Percentiles rank a stretch among this genome's conserved stretches.
phyloP scores from a whole-genome alignment of 2,888 invertebrate species.

The Cryptus armator region DNA sequence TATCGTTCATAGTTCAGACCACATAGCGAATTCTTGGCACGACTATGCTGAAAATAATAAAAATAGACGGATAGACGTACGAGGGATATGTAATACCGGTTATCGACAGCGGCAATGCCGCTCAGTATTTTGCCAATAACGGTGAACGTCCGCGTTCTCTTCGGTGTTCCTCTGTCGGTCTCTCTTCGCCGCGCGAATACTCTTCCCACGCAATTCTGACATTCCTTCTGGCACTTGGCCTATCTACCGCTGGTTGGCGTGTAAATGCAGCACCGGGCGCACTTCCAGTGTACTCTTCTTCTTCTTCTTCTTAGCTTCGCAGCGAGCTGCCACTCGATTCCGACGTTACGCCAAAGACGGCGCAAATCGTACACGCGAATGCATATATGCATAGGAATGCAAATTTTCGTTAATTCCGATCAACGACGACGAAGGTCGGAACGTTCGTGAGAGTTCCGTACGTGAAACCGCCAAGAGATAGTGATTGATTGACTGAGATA shows the following conservation, averaged over 20 bases:
- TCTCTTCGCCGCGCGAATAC: constrained; percentile 52
- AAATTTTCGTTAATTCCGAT: constrained; percentile 59
- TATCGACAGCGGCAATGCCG: constrained; percentile 57
- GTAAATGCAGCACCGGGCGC: constrained; percentile 34
- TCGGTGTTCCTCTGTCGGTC: constrained; percentile 40
- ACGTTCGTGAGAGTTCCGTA: constrained; percentile 20
- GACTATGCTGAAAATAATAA: constrained; percentile 6
- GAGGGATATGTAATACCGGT: constrained; percentile 54
- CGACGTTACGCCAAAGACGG: background rate
- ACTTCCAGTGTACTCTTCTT: constrained; percentile 43
- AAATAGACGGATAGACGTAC: constrained; percentile 35
- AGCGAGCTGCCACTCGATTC: constrained; percentile 26
- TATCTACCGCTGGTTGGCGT: constrained; percentile 60
- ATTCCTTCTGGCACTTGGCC: constrained; percentile 71
- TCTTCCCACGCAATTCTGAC: constrained; percentile 76
- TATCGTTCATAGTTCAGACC: constrained; percentile 10
- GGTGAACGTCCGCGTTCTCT: constrained; percentile 46
- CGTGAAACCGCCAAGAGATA: constrained; percentile 26
- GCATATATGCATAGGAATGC: constrained; percentile 63
- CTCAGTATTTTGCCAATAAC: constrained; percentile 60
- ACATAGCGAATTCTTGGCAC: constrained; percentile 5
- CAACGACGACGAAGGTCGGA: constrained; percentile 1
- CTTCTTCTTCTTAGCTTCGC: background rate
- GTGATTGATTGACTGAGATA: constrained; percentile 4
- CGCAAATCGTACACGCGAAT: constrained; percentile 51